These are phyloP conservation scores for Neoscelio sp. DNA, from an alignment of 2,888 invertebrate genomes.

Conservation along the genomic window DNA sequence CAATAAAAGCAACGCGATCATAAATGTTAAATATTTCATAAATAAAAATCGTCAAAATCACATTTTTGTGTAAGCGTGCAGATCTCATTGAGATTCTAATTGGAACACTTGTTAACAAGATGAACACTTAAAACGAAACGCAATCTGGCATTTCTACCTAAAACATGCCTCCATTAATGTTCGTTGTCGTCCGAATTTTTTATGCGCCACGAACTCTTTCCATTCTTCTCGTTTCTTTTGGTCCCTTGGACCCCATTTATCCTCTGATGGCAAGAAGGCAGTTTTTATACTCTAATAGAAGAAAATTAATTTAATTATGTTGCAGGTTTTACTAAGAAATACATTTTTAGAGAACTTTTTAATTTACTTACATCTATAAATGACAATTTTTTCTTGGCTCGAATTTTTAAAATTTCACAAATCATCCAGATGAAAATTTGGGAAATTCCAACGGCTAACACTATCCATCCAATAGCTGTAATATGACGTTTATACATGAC, in stretches of 20 bases:
- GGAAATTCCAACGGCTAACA: constrained; percentile 83
- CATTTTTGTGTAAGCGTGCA: neutral
- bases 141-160: constrained; percentile 30
- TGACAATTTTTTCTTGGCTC: constrained; percentile 70
- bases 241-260: constrained; percentile 79
- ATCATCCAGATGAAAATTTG: constrained; percentile 85
- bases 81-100: constrained; percentile 37
- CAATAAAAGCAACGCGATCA: too few species aligned
- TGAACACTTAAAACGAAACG: constrained; percentile 7
- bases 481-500: too few species aligned
- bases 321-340: neutral
- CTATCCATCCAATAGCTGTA: constrained; percentile 84
- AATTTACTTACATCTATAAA: constrained; percentile 75
- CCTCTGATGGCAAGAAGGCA: constrained; percentile 74
- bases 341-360: too few species aligned
- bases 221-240: constrained; percentile 76
- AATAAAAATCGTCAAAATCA: constrained; percentile 7
- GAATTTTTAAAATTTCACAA: constrained; percentile 77
- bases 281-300: constrained; percentile 74
- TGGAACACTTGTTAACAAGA: neutral
- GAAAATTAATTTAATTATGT: too few species aligned
- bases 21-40: too few species aligned
- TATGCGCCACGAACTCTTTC: constrained; percentile 75
- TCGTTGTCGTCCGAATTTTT: constrained; percentile 64
- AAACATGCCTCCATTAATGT: constrained; percentile 53